A percentile compares a stretch with the other conserved stretches of the same genome.
Conservation (phyloP, 53 echinoderm and acorn worm genomes). For the Zoroaster sp. region DNA sequence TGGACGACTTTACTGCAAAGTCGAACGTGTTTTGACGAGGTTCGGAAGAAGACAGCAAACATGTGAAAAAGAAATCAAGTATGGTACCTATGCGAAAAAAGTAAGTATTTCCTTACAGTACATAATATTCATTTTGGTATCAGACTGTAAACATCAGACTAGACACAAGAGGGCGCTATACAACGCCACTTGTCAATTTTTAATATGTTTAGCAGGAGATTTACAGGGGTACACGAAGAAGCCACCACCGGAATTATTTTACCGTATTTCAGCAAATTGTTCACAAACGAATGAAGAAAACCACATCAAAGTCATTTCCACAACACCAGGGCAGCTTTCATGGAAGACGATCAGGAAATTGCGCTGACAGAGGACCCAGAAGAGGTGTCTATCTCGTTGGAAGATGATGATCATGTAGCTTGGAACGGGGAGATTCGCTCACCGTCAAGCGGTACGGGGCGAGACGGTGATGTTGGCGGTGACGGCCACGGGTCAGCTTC, state of each 20-base stretch:
- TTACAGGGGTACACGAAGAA: not conserved
- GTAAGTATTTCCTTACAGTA: too few relatives aligned
- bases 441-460: not conserved
- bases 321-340: not conserved
- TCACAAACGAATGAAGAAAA: not conserved
- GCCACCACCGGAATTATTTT: not conserved
- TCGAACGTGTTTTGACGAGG: not conserved
- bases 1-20: not conserved
- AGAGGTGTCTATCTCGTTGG: slow-evolving; percentile 51
- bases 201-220: not conserved
- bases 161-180: slow-evolving; percentile 21
- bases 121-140: not conserved
- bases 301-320: not conserved
- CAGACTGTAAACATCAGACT: slow-evolving; percentile 11
- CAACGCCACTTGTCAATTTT: not conserved
- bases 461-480: not conserved
- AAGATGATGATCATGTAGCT: not conserved
- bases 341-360: slow-evolving; percentile 58
- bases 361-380: slow-evolving; percentile 56
- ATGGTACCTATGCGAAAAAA: not conserved
- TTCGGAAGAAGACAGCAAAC: not conserved
- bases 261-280: not conserved
- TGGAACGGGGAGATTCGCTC: slow-evolving; percentile 2
- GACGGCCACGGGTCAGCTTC: slow-evolving; percentile 14
- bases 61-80: slow-evolving; percentile 2